phyloP scores from a whole-genome alignment of 2,888 invertebrate species.

The Danaus chrysippus region DNA sequence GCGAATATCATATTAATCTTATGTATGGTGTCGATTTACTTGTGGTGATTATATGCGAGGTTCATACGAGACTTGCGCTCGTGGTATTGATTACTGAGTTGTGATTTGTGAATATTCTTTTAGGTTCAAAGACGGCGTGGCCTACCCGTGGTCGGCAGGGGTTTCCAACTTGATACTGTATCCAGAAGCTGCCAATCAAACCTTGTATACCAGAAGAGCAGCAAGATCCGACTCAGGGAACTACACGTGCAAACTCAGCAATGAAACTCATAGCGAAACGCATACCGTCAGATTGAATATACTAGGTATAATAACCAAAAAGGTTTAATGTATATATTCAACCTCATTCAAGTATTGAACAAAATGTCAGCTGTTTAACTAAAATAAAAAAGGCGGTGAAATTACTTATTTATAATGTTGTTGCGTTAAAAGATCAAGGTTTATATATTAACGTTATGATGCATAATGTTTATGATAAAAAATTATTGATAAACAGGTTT shows the following conservation, averaged over 20 bases:
- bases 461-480: not conserved
- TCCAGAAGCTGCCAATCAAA: slow-evolving; percentile 88
- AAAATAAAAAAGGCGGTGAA: too few relatives aligned
- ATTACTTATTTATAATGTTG: too few relatives aligned
- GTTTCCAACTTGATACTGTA: slow-evolving; percentile 86
- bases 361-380: too few relatives aligned
- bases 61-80: too few relatives aligned
- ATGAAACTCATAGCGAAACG: slow-evolving; percentile 82
- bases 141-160: slow-evolving; percentile 87
- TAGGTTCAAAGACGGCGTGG: slow-evolving; percentile 87
- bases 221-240: slow-evolving; percentile 83
- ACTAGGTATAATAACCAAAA: slow-evolving; percentile 69
- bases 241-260: slow-evolving; percentile 85
- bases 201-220: slow-evolving; percentile 83
- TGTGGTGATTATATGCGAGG: too few relatives aligned
- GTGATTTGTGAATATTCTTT: not conserved
- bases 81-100: not conserved
- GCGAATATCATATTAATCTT: too few relatives aligned
- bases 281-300: slow-evolving; percentile 83
- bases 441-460: slow-evolving; percentile 30
- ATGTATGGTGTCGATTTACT: too few relatives aligned
- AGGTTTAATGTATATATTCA: too few relatives aligned
- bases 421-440: too few relatives aligned
- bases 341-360: too few relatives aligned
- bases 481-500: too few relatives aligned